Conservation (phyloP, 2,113 vertebrate genomes). For the Nannobrachium achirus region DNA sequence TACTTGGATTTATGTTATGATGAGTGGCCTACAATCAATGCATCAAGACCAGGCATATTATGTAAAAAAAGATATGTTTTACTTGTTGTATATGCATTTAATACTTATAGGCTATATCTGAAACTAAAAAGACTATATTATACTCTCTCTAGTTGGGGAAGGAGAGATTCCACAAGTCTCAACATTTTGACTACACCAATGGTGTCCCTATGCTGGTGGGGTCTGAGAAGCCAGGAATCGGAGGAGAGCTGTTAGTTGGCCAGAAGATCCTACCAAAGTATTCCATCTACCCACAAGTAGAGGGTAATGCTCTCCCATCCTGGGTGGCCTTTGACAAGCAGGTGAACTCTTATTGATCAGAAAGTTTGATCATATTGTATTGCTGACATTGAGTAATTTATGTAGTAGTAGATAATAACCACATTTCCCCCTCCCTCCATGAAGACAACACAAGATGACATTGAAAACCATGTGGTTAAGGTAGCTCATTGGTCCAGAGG, state of each 20-base stretch:
- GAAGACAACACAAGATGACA: not conserved
- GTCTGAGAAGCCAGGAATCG: slow-evolving; percentile 85
- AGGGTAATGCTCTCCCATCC: slow-evolving; percentile 72
- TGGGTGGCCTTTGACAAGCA: slow-evolving; percentile 94
- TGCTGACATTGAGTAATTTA: not conserved
- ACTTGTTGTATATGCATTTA: no score
- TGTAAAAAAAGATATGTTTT: not conserved
- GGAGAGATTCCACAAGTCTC: slow-evolving; percentile 90
- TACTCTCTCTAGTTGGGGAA: slow-evolving; percentile 78
- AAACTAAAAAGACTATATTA: not conserved
- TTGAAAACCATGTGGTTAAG: not conserved
- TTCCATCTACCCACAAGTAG: slow-evolving; percentile 76
- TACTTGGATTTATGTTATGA: no score
- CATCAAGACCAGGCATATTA: no score
- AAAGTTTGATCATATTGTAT: not conserved
- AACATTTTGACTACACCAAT: slow-evolving; percentile 84
- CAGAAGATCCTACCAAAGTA: slow-evolving; percentile 79
- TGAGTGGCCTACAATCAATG: no score
- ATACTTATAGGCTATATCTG: not conserved
- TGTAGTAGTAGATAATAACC: no score
- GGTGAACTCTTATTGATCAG: slow-evolving; percentile 67
- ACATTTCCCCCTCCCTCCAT: no score
- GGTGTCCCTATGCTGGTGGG: slow-evolving; percentile 80
- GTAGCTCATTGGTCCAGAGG: not conserved
- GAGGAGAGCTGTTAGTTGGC: slow-evolving; percentile 79